phyloP scores from a whole-genome alignment of 1,140 invertebrate genomes.

The Drosophila subpulchrella region DNA sequence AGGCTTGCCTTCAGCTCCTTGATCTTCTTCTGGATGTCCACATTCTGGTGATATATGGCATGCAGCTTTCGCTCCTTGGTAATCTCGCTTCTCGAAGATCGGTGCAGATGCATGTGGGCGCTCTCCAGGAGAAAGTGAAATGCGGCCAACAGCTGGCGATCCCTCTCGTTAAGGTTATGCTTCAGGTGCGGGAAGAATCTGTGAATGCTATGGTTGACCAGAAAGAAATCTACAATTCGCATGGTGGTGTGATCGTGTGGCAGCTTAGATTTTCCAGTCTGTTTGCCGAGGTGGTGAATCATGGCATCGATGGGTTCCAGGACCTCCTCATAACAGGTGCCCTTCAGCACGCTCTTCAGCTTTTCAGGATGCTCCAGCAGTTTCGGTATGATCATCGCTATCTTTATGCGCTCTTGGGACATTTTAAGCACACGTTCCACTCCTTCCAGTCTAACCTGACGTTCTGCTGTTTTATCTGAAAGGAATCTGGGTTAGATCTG shows the following conservation, averaged over 20 bases:
- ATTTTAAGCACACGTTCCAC: conserved; percentile 34
- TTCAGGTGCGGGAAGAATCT: conserved; percentile 44
- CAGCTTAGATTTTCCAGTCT: conserved; percentile 23
- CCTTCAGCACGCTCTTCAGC: conserved; percentile 4
- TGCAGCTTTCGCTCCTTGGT: conserved; percentile 55
- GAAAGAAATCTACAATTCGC: conserved; percentile 50
- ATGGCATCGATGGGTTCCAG: conserved; percentile 27
- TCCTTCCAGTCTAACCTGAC: conserved; percentile 31
- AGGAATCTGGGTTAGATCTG: no score
- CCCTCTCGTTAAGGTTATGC: conserved; percentile 8
- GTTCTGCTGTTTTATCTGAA: conserved; percentile 26
- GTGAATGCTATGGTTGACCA: conserved; percentile 32
- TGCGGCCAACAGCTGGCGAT: conserved; percentile 45
- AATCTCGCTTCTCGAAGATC: conserved; percentile 56
- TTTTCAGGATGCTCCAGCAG: conserved; percentile 30
- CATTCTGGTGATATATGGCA: conserved; percentile 52
- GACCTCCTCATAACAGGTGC: conserved; percentile 33
- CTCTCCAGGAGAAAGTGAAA: conserved; percentile 47
- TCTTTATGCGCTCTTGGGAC: conserved; percentile 46
- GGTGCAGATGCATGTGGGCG: conserved; percentile 45
- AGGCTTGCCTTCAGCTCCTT: conserved; percentile 15
- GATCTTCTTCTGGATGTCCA: conserved; percentile 36
- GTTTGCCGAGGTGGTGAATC: conserved; percentile 16
- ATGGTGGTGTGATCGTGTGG: conserved; percentile 46
- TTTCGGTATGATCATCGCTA: conserved; percentile 53